Evolutionary conservation across 1,140 invertebrate genomes (phyloP).

Genomic region (Leptoteleia sp.): DNA sequence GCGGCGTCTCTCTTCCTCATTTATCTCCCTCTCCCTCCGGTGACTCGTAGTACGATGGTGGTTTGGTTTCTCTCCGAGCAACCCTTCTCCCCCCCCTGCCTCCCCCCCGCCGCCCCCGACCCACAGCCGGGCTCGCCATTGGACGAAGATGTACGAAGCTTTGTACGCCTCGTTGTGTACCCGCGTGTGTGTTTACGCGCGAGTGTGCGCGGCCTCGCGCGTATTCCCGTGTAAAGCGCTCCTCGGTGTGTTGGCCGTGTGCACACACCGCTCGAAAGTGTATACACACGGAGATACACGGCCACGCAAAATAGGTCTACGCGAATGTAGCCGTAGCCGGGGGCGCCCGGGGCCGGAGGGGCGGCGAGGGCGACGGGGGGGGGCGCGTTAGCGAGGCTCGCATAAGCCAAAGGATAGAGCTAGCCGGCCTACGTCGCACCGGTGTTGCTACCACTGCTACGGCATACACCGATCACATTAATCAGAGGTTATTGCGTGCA

Average conservation of each 20-base stretch:
- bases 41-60: conserved; percentile 49
- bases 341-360: conserved; percentile 24
- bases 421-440: conserved; percentile 62
- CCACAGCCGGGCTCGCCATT: conserved; percentile 68
- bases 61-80: conserved; percentile 58
- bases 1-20: conserved; percentile 58
- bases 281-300: conserved; percentile 48
- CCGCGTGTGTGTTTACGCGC: conserved; percentile 16
- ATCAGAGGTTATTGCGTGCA: conserved; percentile 82
- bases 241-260: conserved; percentile 25
- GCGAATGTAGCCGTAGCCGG: conserved; percentile 36
- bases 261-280: conserved; percentile 42
- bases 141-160: conserved; percentile 69
- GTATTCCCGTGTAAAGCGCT: conserved; percentile 36
- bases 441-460: conserved; percentile 50
- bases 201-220: neutral
- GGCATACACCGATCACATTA: conserved; percentile 81
- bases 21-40: conserved; percentile 57
- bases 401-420: conserved; percentile 76
- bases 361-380: conserved; percentile 32
- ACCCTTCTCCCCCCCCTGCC: no score
- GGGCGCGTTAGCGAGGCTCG: conserved; percentile 69
- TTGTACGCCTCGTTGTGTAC: conserved; percentile 40
- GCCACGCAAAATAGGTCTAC: conserved; percentile 59
- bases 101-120: no score